Conservation (phyloP, 2,113 vertebrate species). For the Scomber scombrus region DNA sequence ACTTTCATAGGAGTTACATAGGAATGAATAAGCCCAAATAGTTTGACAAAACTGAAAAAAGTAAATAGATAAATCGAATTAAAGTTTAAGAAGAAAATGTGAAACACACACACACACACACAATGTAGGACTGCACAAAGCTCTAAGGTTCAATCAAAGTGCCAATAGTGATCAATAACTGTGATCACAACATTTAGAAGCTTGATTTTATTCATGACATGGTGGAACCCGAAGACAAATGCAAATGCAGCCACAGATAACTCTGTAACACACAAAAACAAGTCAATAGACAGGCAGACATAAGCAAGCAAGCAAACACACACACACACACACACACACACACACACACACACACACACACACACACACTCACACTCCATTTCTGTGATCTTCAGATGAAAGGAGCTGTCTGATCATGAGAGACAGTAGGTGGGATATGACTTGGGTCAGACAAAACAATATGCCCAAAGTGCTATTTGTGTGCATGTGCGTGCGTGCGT, state of each 20-base stretch:
- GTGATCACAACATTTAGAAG: background rate
- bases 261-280: constrained; percentile 6
- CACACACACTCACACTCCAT: no score
- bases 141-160: background rate
- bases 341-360: no score
- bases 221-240: background rate
- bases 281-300: constrained; percentile 16
- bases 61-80: background rate
- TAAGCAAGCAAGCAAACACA: no score
- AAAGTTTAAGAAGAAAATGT: background rate
- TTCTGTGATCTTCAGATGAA: constrained; percentile 58
- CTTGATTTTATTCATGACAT: background rate
- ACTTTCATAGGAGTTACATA: no score
- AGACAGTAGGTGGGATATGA: constrained; percentile 45
- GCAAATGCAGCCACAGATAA: background rate
- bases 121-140: no score
- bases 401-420: constrained; percentile 55
- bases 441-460: constrained; percentile 55
- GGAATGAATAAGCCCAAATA: background rate
- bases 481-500: constrained; percentile 9
- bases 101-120: background rate
- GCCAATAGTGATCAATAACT: constrained; percentile 1
- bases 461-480: constrained; percentile 6
- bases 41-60: no score
- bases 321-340: background rate